Evolutionary conservation across 1,140 invertebrate genomes (phyloP).

Genomic region (Centruroides vittatus): DNA sequence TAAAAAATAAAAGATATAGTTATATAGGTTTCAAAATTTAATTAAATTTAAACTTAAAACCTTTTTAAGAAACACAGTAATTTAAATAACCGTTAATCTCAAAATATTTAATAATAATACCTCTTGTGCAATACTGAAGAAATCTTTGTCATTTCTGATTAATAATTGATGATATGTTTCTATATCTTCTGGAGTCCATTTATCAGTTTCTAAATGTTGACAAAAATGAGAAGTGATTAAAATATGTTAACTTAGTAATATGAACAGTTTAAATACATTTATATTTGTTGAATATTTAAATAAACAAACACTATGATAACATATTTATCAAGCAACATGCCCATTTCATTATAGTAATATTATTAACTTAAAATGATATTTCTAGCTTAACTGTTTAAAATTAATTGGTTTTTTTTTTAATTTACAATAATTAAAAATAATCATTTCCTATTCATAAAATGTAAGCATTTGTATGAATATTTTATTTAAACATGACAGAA

Average conservation of each 20-base stretch:
- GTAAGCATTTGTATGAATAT: no score
- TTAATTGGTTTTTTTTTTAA: no score
- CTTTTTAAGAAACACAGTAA: conserved; percentile 1
- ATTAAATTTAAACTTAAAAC: not conserved
- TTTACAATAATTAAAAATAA: no score
- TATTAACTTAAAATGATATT: no score
- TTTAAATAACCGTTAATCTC: conserved; percentile 27
- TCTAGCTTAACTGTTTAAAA: no score
- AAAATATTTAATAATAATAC: conserved; percentile 33
- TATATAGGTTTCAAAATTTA: not conserved
- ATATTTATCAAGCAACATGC: no score
- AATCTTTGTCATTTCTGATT: conserved; percentile 85
- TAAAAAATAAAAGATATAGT: not conserved
- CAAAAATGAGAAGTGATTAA: conserved; percentile 10
- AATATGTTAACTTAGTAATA: conserved; percentile 16
- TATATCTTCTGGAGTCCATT: conserved; percentile 75
- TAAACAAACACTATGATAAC: no score
- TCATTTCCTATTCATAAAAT: no score
- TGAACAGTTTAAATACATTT: no score
- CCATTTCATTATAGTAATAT: no score
- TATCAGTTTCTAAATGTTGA: conserved; percentile 41
- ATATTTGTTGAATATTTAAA: no score
- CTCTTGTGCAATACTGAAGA: conserved; percentile 68
- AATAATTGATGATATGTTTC: conserved; percentile 74
- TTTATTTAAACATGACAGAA: no score